These are phyloP conservation scores for Drosophila albomicans DNA, from an alignment of 1,140 invertebrate species.

Conservation along the genomic window DNA sequence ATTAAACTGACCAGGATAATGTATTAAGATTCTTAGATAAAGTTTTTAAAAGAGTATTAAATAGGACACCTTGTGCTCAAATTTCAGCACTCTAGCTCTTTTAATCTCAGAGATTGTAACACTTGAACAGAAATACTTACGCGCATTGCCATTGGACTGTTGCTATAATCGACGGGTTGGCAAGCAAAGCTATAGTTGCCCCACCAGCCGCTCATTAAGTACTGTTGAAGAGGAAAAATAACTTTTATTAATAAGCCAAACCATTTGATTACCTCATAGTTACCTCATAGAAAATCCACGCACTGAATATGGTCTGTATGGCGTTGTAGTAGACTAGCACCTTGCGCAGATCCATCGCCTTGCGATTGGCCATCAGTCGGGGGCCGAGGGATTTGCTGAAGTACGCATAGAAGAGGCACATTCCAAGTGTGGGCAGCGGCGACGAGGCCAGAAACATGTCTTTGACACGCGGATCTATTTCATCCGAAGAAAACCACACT, in stretches of 20 bases:
- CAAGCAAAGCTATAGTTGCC: constrained; percentile 95
- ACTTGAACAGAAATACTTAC: no score
- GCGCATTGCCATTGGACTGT: constrained; percentile 92
- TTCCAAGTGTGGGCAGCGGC: constrained; percentile 93
- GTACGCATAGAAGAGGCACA: constrained; percentile 94
- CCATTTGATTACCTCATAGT: constrained; percentile 1
- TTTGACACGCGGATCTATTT: constrained; percentile 93
- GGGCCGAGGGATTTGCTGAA: constrained; percentile 94
- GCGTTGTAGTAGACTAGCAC: constrained; percentile 95
- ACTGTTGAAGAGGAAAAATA: constrained; percentile 86
- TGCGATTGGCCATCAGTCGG: constrained; percentile 94
- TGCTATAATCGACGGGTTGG: constrained; percentile 96
- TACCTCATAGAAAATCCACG: constrained; percentile 97
- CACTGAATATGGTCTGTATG: constrained; percentile 94
- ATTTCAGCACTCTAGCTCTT: no score
- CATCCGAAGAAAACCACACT: constrained; percentile 33
- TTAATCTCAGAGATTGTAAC: no score
- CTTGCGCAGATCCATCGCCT: constrained; percentile 93
- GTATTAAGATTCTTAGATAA: no score
- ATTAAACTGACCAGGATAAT: background rate
- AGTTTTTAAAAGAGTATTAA: no score
- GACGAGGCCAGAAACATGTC: constrained; percentile 96
- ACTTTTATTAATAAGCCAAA: background rate
- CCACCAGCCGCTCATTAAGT: constrained; percentile 94
- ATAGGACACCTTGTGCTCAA: no score